These are phyloP conservation scores for Danaus melanippus DNA, from an alignment of 1,140 invertebrate genomes.

Conservation along the genomic window DNA sequence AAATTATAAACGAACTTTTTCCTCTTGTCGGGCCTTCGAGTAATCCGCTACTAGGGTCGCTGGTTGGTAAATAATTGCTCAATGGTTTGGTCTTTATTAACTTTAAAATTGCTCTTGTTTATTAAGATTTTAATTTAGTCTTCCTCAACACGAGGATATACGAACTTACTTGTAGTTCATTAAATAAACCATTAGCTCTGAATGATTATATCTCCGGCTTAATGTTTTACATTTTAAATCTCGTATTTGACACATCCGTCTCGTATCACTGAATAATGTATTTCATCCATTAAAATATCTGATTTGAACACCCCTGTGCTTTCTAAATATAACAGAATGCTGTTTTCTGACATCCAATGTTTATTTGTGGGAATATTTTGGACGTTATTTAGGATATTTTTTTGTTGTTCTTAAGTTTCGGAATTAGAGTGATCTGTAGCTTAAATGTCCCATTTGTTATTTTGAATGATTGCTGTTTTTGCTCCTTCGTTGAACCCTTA, in stretches of 20 bases:
- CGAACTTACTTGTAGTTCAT: slow-evolving; percentile 4
- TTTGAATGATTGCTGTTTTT: slow-evolving; percentile 16
- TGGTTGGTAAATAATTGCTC: too few relatives aligned
- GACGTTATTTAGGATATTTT: slow-evolving; percentile 22
- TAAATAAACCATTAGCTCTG: slow-evolving; percentile 16
- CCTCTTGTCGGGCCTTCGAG: slow-evolving; percentile 28
- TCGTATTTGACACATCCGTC: slow-evolving; percentile 21
- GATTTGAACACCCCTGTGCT: slow-evolving; percentile 29
- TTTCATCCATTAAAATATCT: slow-evolving; percentile 34
- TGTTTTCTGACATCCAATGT: slow-evolving; percentile 34
- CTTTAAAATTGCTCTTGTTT: too few relatives aligned
- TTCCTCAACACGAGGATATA: too few relatives aligned
- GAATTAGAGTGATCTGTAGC: slow-evolving; percentile 18
- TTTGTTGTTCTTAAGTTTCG: slow-evolving; percentile 20
- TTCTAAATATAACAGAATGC: slow-evolving; percentile 38
- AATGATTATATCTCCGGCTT: slow-evolving; percentile 15
- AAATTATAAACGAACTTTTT: slow-evolving; percentile 28
- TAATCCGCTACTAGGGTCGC: too few relatives aligned
- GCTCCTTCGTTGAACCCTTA: slow-evolving; percentile 8
- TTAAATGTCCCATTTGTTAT: slow-evolving; percentile 19
- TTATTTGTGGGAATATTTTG: slow-evolving; percentile 45
- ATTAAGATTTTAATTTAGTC: too few relatives aligned
- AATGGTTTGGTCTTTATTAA: too few relatives aligned
- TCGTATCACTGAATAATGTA: slow-evolving; percentile 24
- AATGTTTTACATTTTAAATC: slow-evolving; percentile 25